Conservation (phyloP, 2,113 vertebrate genomes). For the Nothoprocta perdicaria region DNA sequence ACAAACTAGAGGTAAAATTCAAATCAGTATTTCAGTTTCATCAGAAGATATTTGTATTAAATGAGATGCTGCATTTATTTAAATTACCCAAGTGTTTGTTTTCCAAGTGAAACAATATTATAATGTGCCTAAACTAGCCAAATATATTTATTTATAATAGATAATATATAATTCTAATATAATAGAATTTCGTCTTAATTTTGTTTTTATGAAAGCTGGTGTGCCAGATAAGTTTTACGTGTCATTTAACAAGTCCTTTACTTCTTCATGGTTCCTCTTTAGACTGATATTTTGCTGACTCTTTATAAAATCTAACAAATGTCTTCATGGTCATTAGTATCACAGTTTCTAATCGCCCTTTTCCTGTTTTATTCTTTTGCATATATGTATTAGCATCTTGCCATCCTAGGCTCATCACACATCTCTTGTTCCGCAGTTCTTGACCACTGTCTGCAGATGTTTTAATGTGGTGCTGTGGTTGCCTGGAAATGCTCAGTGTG, state of each 20-base stretch:
- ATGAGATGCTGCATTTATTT: background rate
- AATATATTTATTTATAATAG: background rate
- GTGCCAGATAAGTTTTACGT: background rate
- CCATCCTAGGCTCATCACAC: accelerated
- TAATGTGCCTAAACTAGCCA: background rate
- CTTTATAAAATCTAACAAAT: background rate
- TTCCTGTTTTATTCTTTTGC: background rate
- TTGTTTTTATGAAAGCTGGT: background rate
- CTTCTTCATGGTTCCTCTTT: background rate
- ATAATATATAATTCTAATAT: background rate
- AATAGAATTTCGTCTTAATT: background rate
- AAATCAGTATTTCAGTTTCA: background rate
- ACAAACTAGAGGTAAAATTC: background rate
- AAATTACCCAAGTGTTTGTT: background rate
- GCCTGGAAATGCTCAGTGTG: background rate
- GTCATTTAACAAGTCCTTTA: background rate
- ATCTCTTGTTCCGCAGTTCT: background rate
- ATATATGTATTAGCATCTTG: accelerated
- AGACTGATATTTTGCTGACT: background rate
- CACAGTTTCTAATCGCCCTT: accelerated
- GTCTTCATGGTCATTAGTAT: background rate
- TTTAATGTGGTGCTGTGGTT: background rate
- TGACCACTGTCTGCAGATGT: background rate
- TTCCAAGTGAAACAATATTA: background rate
- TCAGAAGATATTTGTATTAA: background rate